These are phyloP conservation scores for Caenorhabditis plicata DNA, from an alignment of 2,888 invertebrate species.

Conservation along the genomic window DNA sequence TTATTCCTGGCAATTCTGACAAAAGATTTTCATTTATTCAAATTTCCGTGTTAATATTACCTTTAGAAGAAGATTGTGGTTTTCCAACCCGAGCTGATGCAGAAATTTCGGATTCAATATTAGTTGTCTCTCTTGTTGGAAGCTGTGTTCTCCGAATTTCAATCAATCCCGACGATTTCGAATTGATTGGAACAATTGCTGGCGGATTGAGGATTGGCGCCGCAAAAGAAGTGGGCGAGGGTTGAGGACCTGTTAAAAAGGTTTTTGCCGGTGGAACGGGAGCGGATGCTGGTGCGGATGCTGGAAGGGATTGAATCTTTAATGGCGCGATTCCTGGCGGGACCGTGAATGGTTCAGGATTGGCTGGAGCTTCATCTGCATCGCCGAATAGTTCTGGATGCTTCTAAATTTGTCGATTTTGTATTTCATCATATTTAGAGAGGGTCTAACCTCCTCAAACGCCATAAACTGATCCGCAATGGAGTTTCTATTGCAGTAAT, in stretches of 20 bases:
- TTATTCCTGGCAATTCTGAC: constrained; percentile 23
- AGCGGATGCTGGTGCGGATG: not conserved
- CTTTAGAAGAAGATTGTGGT: constrained; percentile 18
- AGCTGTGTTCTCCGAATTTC: constrained; percentile 29
- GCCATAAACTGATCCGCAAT: constrained; percentile 58
- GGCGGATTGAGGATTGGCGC: constrained; percentile 37
- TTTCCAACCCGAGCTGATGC: constrained; percentile 5
- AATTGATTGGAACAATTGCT: constrained; percentile 47
- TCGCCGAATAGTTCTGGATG: constrained; percentile 54
- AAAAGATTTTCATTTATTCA: too few species aligned
- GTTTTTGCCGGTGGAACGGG: not conserved
- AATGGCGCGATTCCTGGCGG: constrained; percentile 12
- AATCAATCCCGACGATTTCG: constrained; percentile 16
- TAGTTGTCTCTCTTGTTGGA: constrained; percentile 11
- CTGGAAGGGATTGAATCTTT: constrained; percentile 23
- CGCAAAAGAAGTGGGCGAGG: constrained; percentile 26
- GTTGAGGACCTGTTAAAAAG: too few species aligned
- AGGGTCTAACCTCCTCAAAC: constrained; percentile 45
- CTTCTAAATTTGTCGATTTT: constrained; percentile 20
- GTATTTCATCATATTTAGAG: not conserved
- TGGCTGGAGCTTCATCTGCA: constrained; percentile 14
- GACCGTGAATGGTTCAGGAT: constrained; percentile 7
- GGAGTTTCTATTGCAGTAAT: constrained; percentile 49
- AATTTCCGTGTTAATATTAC: too few species aligned
- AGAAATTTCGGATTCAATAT: constrained; percentile 27